Base-by-base conservation (phyloP, 2,113 vertebrate species). In the Acinonyx jubatus region DNA sequence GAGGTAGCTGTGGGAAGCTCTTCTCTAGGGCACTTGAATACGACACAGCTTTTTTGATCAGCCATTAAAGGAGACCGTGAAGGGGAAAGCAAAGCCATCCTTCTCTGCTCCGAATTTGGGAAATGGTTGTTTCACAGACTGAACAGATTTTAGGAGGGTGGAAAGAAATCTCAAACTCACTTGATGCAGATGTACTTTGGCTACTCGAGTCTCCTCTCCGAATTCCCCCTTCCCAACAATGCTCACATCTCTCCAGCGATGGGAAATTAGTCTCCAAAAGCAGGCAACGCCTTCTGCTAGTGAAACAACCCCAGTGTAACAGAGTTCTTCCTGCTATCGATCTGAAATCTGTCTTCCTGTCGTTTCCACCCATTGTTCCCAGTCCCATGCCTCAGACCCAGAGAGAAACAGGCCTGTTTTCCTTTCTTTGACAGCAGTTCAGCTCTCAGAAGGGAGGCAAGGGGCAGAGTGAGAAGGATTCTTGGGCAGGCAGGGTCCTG, bases 311-410 rank as follows among this genome's bases (percentile, higher is more conserved):
- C n/a, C 18, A 1, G 13, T 0, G 1, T 27, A 29, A 55, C 12
- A n/a, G 57, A 89, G 89, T 45, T 45, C 79, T 85, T 94, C 85
- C 79, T 80, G 92, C 14, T 55, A 36, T 55, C 9, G 0, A 23
- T 52, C 76, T 65, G 76, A 90, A 73, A 48, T 94, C 89, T 82
- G 66, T 66, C 87, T 88, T 85, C 96, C 61, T 83, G 93, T 86
- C 19, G 89, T 50, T 86, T 97, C 94, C 96, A 97, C 93, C 84
- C 92, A 92, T 95, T 92, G 96, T 81, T 96, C 80, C 57, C 2
- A 15, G 89, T 66, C n/a, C 19, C 5, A 4, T 0, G 85, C 38
- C 80, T 38, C 15, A 11, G 23, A 55, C 18, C 27, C 69, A 16
- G 18, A 91, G 45, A 93, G 68, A 73, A 66, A 29, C 23, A 15